Evolutionary conservation across 2,888 invertebrate genomes (phyloP), one percentile per base, ranked within the genome.

Genomic region (Drosophila yooni): DNA sequence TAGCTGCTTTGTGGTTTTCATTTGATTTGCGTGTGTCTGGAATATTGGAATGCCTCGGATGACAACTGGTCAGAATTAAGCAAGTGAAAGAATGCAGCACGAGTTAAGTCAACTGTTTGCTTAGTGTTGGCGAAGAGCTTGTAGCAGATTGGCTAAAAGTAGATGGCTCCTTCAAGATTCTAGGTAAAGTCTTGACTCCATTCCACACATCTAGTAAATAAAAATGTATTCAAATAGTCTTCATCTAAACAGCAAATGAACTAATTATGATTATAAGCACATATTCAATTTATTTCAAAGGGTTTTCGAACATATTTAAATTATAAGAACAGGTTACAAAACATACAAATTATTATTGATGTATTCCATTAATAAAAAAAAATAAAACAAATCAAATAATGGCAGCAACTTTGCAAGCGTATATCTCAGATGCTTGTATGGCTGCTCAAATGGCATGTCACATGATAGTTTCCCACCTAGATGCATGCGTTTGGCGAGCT

Each of bases 1-100:
- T 25, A 25, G 18, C 58, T 58, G 33, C 1, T 58, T 18, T 48
- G 33, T 63, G 62, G 64, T 74, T 61, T 61, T 53, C 54, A 62
- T 73, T 59, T 48, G 27, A 71, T 68, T 75, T 71, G 46, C 33
- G 63, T 59, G 51, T 53, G 48, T 31, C 57, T 48, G 18, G 54
- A 38, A 43, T 31, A 34, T 38, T 53, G 40, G 34, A 60, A 52
- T 52, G 60, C 21, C 0, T 21, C 34, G 31, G 2, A 13, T 25
- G 34, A 5, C 21, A 25, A 38, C 29, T 56, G 56, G 38, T 56
- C 38, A 40, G 29, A n/a, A 46, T 3, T 46, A 31, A 29, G n/a
- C 31, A 15, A 10, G 53, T 34, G 33, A 33, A 36, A 53, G 7
- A 53, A 53, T 33, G n/a, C 33, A 34, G 4, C 15, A 25, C 15